Conservation (phyloP, 2,888 invertebrate genomes). For the Cactoblastis cactorum region DNA sequence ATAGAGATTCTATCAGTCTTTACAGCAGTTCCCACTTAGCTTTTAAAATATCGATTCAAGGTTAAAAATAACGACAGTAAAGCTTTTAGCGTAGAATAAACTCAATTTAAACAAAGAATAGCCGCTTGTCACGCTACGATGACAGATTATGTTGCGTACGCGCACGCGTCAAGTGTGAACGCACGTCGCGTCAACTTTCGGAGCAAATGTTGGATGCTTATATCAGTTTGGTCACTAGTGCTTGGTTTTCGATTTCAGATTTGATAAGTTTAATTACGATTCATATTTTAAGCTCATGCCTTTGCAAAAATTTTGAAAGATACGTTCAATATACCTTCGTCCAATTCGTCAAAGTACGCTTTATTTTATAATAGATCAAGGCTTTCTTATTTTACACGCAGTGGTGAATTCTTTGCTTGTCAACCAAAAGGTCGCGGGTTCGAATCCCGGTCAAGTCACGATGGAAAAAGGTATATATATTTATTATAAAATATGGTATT, state of each 20-base stretch:
- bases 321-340: too few species aligned
- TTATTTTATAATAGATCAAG: too few species aligned
- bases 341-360: too few species aligned
- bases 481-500: too few species aligned
- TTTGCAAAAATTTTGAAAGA: too few species aligned
- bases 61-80: constrained; percentile 7
- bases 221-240: constrained; percentile 1
- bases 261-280: background rate
- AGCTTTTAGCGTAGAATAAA: constrained; percentile 8
- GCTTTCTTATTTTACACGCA: too few species aligned
- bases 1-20: constrained; percentile 13
- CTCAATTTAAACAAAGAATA: constrained; percentile 2
- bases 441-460: too few species aligned
- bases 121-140: constrained; percentile 9
- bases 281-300: background rate
- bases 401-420: too few species aligned
- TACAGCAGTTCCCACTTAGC: constrained; percentile 11
- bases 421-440: too few species aligned
- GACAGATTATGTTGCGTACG: background rate
- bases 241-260: constrained; percentile 1
- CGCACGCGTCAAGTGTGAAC: background rate
- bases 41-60: constrained; percentile 6
- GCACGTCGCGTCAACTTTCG: background rate
- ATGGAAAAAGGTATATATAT: too few species aligned
- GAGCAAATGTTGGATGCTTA: constrained; percentile 16